These are phyloP conservation scores for Neodon shergylaensis DNA, from an alignment of 2,113 vertebrate genomes.

Conservation along the genomic window DNA sequence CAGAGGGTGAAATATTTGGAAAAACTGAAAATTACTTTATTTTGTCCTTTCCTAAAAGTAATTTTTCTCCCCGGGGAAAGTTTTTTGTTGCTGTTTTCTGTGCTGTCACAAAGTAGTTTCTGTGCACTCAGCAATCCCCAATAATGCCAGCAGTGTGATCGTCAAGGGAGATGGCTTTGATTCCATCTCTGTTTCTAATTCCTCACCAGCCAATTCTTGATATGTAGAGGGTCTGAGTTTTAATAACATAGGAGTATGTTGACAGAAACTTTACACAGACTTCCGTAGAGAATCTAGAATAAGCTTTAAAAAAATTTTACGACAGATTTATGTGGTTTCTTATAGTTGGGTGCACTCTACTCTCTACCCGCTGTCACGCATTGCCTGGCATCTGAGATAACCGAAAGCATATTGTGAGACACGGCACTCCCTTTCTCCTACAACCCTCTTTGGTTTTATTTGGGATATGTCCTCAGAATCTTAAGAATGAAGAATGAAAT, in stretches of 20 bases:
- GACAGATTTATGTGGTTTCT: background rate
- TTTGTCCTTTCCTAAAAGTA: slow-evolving; percentile 40
- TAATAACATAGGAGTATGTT: slow-evolving; percentile 10
- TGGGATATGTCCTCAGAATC: background rate
- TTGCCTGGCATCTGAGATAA: background rate
- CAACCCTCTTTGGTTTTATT: background rate
- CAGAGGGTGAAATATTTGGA: slow-evolving; percentile 4
- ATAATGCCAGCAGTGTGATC: slow-evolving; percentile 44
- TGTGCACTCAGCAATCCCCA: background rate
- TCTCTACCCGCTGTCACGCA: background rate
- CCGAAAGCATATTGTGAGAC: background rate
- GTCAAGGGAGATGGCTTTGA: slow-evolving; percentile 52
- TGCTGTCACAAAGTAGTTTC: slow-evolving; percentile 10
- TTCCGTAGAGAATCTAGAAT: slow-evolving; percentile 1
- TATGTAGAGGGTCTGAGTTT: slow-evolving; percentile 51
- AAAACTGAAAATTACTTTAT: slow-evolving; percentile 49
- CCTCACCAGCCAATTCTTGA: slow-evolving; percentile 32
- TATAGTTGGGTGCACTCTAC: background rate
- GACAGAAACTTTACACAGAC: background rate
- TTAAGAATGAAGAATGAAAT: background rate
- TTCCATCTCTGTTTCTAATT: slow-evolving; percentile 56
- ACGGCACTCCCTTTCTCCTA: background rate
- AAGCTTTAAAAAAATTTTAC: background rate
- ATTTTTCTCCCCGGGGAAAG: slow-evolving; percentile 16
- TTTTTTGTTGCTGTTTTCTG: slow-evolving; percentile 16